Percentiles rank a stretch among this genome's conserved stretches.
Conservation (phyloP, 1,140 invertebrate genomes). For the Aphelinus atriplicis region DNA sequence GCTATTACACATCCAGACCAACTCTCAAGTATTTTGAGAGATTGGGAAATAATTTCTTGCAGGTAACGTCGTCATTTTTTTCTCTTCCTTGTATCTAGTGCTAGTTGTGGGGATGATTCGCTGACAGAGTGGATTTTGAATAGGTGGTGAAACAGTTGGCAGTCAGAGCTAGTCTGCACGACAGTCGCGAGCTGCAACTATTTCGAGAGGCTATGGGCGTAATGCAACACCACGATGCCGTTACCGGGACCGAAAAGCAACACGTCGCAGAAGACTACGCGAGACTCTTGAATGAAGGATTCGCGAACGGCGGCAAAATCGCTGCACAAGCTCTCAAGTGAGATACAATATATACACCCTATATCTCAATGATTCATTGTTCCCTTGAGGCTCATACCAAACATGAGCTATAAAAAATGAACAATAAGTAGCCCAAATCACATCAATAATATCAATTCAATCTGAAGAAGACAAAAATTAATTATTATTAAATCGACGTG, state of each 20-base stretch:
- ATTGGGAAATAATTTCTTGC: slow-evolving; percentile 80
- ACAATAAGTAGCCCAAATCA: too few species aligned
- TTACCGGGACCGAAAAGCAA: slow-evolving; percentile 90
- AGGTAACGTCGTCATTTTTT: slow-evolving; percentile 66
- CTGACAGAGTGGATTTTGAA: background rate
- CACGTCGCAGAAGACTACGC: slow-evolving; percentile 89
- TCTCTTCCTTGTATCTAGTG: too few species aligned
- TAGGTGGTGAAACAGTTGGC: slow-evolving; percentile 62
- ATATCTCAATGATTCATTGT: background rate
- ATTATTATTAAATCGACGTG: too few species aligned
- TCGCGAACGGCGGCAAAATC: slow-evolving; percentile 1
- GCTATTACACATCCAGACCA: slow-evolving; percentile 92
- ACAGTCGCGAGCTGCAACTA: slow-evolving; percentile 53
- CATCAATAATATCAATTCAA: too few species aligned
- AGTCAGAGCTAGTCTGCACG: slow-evolving; percentile 41
- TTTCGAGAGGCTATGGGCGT: slow-evolving; percentile 75
- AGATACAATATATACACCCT: background rate
- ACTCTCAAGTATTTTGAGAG: slow-evolving; percentile 84
- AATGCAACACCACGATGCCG: slow-evolving; percentile 91
- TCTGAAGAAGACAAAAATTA: too few species aligned
- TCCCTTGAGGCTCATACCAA: background rate
- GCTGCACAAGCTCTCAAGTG: background rate
- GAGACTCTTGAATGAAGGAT: slow-evolving; percentile 67
- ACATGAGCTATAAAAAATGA: background rate
- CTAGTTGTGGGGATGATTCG: too few species aligned